phyloP scores from a whole-genome alignment of 2,888 invertebrate genomes.

The Drosophila pseudotakahashii region DNA sequence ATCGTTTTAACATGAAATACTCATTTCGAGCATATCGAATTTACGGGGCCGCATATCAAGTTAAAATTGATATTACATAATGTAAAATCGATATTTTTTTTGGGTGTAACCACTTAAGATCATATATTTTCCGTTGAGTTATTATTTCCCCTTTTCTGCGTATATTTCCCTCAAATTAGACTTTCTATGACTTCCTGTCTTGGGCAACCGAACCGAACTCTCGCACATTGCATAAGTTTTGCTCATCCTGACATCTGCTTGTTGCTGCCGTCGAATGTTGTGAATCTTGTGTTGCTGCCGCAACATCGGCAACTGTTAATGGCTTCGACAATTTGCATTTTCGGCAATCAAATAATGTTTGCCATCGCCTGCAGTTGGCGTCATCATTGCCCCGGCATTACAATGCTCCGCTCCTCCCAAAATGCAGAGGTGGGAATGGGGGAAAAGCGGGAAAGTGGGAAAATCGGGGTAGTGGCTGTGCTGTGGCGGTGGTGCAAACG shows the following conservation, averaged over 20 bases:
- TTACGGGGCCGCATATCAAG: too few species aligned
- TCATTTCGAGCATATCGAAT: too few species aligned
- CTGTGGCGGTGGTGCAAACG: slow-evolving; percentile 5
- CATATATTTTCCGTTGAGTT: neutral
- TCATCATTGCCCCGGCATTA: slow-evolving; percentile 28
- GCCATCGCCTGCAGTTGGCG: slow-evolving; percentile 41
- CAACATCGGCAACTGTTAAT: slow-evolving; percentile 39
- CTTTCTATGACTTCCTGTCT: slow-evolving; percentile 21
- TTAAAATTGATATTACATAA: too few species aligned
- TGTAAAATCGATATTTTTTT: too few species aligned
- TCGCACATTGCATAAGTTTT: slow-evolving; percentile 1
- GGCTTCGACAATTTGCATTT: slow-evolving; percentile 48
- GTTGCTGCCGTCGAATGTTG: neutral
- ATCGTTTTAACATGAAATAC: too few species aligned
- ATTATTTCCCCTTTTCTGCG: neutral
- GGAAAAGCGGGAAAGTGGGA: neutral
- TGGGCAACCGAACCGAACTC: slow-evolving; percentile 6
- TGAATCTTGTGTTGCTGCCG: slow-evolving; percentile 9
- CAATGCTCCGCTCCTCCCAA: slow-evolving; percentile 14
- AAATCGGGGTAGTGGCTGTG: neutral
- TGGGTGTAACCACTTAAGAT: too few species aligned
- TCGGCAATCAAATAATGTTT: slow-evolving; percentile 48
- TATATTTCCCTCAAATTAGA: neutral
- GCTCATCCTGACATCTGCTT: slow-evolving; percentile 11
- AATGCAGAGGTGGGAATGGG: neutral